phyloP scores from a whole-genome alignment of 2,888 invertebrate genomes.

The Ophion costatus region DNA sequence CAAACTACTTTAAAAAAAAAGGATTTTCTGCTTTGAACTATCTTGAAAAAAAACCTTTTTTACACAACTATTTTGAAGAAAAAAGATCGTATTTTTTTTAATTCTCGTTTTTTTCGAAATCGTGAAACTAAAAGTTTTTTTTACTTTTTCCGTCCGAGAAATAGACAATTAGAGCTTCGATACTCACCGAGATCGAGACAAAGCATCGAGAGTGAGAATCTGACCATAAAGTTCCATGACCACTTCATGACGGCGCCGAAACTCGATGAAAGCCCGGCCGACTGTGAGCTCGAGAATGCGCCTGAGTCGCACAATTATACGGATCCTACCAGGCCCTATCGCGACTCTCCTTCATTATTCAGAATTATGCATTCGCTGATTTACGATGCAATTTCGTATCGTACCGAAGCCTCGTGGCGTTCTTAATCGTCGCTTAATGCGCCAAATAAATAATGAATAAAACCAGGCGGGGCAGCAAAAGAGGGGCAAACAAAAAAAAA shows the following conservation, averaged over 20 bases:
- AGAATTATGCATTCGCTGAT: conserved; percentile 53
- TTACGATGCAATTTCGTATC: conserved; percentile 55
- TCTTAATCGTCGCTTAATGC: conserved; percentile 32
- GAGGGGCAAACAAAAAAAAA: conserved; percentile 9
- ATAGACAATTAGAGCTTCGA: background rate
- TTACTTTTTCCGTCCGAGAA: background rate
- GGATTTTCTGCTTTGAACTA: too few species aligned
- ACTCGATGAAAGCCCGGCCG: conserved; percentile 24
- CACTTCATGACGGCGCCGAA: conserved; percentile 52
- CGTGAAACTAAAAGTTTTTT: background rate
- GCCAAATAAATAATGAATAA: conserved; percentile 41
- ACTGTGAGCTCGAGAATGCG: conserved; percentile 1
- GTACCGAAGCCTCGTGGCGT: conserved; percentile 1
- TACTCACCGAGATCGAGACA: conserved; percentile 40
- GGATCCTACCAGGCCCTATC: conserved; percentile 19
- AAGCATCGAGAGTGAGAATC: conserved; percentile 20
- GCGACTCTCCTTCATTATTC: conserved; percentile 39
- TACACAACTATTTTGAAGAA: too few species aligned
- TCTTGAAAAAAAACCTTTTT: too few species aligned
- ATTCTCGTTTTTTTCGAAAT: too few species aligned
- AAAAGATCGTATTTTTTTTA: too few species aligned
- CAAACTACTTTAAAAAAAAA: too few species aligned
- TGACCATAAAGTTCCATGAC: conserved; percentile 39
- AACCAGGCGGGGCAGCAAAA: conserved; percentile 24
- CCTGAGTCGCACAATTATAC: conserved; percentile 38